Conservation (phyloP, 2,888 invertebrate genomes). For the Scaptomyza flava region DNA sequence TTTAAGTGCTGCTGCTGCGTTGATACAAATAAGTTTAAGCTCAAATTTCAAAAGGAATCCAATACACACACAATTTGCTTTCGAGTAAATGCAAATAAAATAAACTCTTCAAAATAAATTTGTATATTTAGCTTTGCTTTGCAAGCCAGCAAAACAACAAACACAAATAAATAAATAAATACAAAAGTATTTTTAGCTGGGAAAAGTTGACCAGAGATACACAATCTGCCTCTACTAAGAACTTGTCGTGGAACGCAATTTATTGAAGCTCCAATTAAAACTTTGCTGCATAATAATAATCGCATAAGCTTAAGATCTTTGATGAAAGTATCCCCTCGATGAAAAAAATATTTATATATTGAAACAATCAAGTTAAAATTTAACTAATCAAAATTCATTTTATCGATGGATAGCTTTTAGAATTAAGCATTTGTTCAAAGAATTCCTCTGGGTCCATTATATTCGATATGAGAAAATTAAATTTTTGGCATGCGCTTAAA, state of each 20-base stretch:
- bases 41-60: neutral
- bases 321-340: no score
- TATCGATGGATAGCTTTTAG: no score
- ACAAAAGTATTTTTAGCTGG: slow-evolving; percentile 8
- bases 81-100: slow-evolving; percentile 65
- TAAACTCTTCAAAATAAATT: slow-evolving; percentile 49
- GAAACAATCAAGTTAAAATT: no score
- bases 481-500: slow-evolving; percentile 33
- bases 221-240: neutral
- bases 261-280: no score
- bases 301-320: no score
- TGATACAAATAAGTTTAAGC: slow-evolving; percentile 4
- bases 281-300: no score
- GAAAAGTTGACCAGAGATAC: slow-evolving; percentile 39
- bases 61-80: slow-evolving; percentile 46
- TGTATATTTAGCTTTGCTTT: slow-evolving; percentile 64
- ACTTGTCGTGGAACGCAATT: no score
- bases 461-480: slow-evolving; percentile 33
- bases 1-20: slow-evolving; percentile 15
- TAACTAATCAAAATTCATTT: no score
- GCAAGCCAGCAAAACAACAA: slow-evolving; percentile 35
- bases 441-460: neutral
- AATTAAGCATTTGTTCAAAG: no score
- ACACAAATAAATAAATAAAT: slow-evolving; percentile 38
- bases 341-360: no score